Evolutionary conservation across 2,113 vertebrate species (phyloP).

Genomic region (Spilogale gracilis): DNA sequence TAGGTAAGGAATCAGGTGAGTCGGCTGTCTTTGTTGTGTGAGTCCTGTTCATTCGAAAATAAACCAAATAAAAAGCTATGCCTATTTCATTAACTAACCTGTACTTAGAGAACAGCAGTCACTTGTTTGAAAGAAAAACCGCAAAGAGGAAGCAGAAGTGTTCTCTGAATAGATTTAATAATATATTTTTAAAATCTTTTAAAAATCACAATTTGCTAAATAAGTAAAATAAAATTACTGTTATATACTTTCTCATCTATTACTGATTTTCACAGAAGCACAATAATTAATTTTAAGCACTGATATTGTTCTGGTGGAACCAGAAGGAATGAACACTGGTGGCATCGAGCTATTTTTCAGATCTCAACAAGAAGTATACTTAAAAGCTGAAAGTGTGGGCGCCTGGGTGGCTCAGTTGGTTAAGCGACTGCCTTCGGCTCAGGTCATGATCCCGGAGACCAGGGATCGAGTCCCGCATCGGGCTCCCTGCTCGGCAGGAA

Average conservation of each 20-base stretch:
- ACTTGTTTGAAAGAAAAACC: background rate
- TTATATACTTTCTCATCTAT: background rate
- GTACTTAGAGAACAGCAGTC: background rate
- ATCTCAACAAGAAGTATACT: conserved; percentile 49
- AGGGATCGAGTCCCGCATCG: too few species aligned
- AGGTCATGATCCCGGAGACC: too few species aligned
- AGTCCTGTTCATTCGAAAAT: background rate
- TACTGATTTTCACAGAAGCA: background rate
- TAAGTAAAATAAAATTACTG: background rate
- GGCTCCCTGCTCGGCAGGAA: too few species aligned
- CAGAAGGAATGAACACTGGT: background rate
- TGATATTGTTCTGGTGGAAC: background rate
- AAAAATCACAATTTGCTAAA: background rate
- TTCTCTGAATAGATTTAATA: conserved; percentile 8
- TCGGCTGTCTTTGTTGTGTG: background rate
- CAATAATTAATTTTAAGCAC: conserved; percentile 5
- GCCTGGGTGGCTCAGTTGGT: too few species aligned
- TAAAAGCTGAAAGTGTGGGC: background rate
- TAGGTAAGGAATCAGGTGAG: background rate
- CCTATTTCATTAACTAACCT: background rate
- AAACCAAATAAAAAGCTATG: background rate
- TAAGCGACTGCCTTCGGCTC: too few species aligned
- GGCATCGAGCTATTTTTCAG: conserved; percentile 5
- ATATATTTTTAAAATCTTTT: background rate
- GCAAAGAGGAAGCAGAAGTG: background rate